Evolutionary conservation across 2,888 invertebrate genomes (phyloP).

Genomic region (Choreutis nemorana): DNA sequence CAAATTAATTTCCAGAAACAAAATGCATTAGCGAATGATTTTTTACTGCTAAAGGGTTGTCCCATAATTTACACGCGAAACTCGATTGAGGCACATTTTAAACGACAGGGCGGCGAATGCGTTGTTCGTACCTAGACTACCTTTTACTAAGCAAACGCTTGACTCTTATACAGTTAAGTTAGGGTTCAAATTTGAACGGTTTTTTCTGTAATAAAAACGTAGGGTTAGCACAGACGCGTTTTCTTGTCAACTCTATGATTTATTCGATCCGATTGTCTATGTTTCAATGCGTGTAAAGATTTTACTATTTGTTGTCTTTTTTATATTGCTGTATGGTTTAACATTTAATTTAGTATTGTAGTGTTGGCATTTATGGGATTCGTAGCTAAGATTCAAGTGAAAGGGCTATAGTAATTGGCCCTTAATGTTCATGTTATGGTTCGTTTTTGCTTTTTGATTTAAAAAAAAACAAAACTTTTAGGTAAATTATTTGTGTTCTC

Average conservation of each 20-base stretch:
- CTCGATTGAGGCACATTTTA: slow-evolving; percentile 54
- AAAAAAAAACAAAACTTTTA: too few species aligned
- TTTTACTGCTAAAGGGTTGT: slow-evolving; percentile 45
- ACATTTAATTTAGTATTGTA: slow-evolving; percentile 59
- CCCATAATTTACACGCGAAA: slow-evolving; percentile 60
- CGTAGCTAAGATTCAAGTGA: too few species aligned
- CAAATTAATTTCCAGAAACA: slow-evolving; percentile 64
- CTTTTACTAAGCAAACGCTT: too few species aligned
- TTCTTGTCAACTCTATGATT: slow-evolving; percentile 62
- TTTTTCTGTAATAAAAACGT: background rate
- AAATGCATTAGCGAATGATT: slow-evolving; percentile 63
- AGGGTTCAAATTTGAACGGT: background rate
- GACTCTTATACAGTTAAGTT: background rate
- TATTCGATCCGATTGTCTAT: slow-evolving; percentile 57
- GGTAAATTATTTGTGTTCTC: too few species aligned
- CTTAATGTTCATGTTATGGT: too few species aligned
- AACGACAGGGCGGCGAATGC: slow-evolving; percentile 55
- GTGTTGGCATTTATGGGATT: too few species aligned
- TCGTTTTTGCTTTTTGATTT: too few species aligned
- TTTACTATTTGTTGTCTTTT: slow-evolving; percentile 51
- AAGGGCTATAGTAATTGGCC: too few species aligned
- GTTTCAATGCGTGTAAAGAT: slow-evolving; percentile 56
- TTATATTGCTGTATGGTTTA: slow-evolving; percentile 45
- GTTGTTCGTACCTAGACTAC: slow-evolving; percentile 15
- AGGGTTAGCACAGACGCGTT: slow-evolving; percentile 31